A percentile compares a stretch with the other conserved stretches of the same genome.
These are phyloP conservation scores for Stigmatopora argus DNA, from an alignment of 2,113 vertebrate species.

Conservation along the genomic window DNA sequence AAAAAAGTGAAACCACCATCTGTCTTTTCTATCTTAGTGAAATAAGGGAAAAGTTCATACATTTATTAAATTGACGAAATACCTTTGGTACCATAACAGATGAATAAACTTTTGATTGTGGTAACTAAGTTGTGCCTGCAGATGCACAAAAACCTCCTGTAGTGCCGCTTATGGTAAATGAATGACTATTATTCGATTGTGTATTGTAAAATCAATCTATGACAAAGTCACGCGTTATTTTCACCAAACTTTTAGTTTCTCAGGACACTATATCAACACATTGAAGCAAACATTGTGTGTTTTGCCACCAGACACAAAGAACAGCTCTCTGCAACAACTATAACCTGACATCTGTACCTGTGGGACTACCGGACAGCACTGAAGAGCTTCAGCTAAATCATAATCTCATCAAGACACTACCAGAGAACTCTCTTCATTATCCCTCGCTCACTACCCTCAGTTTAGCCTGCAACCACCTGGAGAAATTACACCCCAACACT, in stretches of 20 bases:
- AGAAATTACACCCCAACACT: slow-evolving; percentile 51
- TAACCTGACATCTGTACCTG: slow-evolving; percentile 69
- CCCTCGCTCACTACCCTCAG: slow-evolving; percentile 73
- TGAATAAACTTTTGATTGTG: too few relatives aligned
- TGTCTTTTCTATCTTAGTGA: not conserved
- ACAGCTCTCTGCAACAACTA: slow-evolving; percentile 67
- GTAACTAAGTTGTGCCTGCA: too few relatives aligned
- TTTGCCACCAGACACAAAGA: slow-evolving; percentile 70
- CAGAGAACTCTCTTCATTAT: slow-evolving; percentile 71
- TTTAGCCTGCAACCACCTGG: slow-evolving; percentile 72
- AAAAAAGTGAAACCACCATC: not conserved
- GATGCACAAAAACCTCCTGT: too few relatives aligned
- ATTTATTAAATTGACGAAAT: not conserved
- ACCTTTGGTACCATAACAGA: too few relatives aligned
- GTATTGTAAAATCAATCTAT: too few relatives aligned
- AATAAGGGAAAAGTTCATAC: not conserved
- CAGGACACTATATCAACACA: too few relatives aligned
- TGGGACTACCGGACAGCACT: slow-evolving; percentile 49
- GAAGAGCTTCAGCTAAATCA: slow-evolving; percentile 77
- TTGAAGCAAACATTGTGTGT: not conserved
- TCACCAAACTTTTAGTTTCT: too few relatives aligned
- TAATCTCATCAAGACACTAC: slow-evolving; percentile 77
- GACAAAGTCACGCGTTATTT: too few relatives aligned
- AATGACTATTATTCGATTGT: too few relatives aligned
- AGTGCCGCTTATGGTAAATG: too few relatives aligned